Conservation (phyloP, 2,113 vertebrate genomes). For the Apteryx mantelli region DNA sequence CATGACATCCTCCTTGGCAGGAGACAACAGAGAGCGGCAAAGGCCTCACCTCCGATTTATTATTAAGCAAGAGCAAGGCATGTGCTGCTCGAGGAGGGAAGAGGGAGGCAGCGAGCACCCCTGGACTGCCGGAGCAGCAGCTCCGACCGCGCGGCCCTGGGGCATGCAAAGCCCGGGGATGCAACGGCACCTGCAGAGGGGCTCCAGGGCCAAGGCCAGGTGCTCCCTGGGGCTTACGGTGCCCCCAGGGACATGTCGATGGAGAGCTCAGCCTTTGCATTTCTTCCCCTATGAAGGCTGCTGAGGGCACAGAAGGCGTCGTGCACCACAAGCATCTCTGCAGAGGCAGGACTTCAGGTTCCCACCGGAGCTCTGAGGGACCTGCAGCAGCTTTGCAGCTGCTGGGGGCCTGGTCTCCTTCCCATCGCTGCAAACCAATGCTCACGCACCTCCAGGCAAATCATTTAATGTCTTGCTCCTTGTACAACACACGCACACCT, state of each 20-base stretch:
- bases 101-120: not conserved
- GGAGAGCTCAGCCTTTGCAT: not conserved
- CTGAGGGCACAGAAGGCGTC: not conserved
- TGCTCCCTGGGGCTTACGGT: not conserved
- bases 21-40: not conserved
- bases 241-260: not conserved
- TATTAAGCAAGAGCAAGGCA: constrained; percentile 1
- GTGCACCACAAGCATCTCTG: accelerated
- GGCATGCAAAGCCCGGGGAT: accelerated
- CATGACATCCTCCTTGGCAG: not conserved
- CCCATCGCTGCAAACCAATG: not conserved
- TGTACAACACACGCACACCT: not conserved
- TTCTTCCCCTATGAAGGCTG: not conserved
- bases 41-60: constrained; percentile 5
- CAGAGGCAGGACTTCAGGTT: not conserved
- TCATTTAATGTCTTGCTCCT: not conserved
- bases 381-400: not conserved
- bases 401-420: not conserved
- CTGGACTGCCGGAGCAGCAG: not conserved
- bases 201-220: not conserved
- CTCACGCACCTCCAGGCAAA: not conserved
- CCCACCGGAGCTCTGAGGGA: not conserved
- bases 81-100: not conserved
- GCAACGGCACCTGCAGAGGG: accelerated
- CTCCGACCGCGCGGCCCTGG: accelerated